Evolutionary conservation across 2,888 invertebrate genomes (phyloP).

Genomic region (Cybosia mesomella): DNA sequence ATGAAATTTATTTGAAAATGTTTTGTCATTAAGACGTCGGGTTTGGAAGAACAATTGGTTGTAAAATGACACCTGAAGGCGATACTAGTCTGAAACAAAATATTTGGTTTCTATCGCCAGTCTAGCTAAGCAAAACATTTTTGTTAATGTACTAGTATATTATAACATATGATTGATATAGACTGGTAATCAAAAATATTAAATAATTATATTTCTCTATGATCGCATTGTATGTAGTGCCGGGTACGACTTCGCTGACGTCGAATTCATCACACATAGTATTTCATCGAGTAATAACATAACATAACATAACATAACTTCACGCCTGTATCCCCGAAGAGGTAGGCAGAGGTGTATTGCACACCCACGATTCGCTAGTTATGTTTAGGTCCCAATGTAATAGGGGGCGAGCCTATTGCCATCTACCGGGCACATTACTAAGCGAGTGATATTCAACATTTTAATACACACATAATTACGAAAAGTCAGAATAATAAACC

Average conservation of each 20-base stretch:
- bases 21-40: constrained; percentile 26
- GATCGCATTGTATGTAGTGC: constrained; percentile 9
- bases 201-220: constrained; percentile 9
- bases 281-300: background rate
- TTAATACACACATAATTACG: too few species aligned
- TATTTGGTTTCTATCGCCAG: constrained; percentile 60
- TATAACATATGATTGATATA: constrained; percentile 18
- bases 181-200: constrained; percentile 17
- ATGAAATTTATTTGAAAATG: constrained; percentile 20
- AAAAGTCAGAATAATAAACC: background rate
- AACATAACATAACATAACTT: too few species aligned
- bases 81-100: constrained; percentile 58
- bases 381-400: too few species aligned
- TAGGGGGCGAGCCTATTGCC: too few species aligned
- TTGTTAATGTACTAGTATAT: constrained; percentile 46
- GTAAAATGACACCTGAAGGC: constrained; percentile 60
- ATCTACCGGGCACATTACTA: too few species aligned
- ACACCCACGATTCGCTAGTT: too few species aligned
- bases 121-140: constrained; percentile 58
- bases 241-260: background rate
- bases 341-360: too few species aligned
- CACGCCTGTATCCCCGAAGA: too few species aligned
- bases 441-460: too few species aligned
- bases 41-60: constrained; percentile 38
- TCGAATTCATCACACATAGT: background rate